Percentiles rank a stretch among this genome's conserved stretches.
phyloP scores from a whole-genome alignment of 2,797 vertebrate genomes.

The Glossophaga mutica region DNA sequence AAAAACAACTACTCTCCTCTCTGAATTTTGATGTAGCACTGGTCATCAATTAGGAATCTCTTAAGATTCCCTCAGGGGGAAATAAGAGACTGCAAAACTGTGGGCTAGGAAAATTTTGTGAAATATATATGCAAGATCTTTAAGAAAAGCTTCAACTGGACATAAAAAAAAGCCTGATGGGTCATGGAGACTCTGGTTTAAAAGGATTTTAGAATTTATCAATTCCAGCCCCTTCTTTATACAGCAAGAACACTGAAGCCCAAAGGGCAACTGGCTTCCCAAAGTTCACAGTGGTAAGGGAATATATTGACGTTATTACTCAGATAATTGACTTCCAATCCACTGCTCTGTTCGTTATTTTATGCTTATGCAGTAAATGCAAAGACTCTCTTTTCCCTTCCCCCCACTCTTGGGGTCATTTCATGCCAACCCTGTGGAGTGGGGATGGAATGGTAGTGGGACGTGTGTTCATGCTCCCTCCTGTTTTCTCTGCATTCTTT shows the following conservation, averaged over 20 bases:
- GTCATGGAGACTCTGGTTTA: conserved; percentile 24
- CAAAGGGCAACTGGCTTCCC: background rate
- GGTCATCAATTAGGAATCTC: conserved; percentile 60
- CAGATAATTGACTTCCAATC: background rate
- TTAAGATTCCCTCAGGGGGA: conserved; percentile 49
- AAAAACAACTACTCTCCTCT: conserved; percentile 47
- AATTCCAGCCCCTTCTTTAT: background rate
- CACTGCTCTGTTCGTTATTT: background rate
- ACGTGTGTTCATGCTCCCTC: background rate
- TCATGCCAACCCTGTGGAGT: background rate
- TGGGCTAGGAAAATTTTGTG: conserved; percentile 26
- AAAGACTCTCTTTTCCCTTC: background rate
- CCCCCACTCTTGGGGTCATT: background rate
- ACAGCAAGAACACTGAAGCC: background rate
- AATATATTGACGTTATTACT: background rate
- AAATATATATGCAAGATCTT: conserved; percentile 54
- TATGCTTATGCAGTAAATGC: background rate
- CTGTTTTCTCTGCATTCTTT: background rate
- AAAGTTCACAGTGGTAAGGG: background rate
- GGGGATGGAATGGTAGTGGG: background rate
- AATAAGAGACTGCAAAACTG: conserved; percentile 45
- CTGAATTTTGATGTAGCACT: conserved; percentile 60
- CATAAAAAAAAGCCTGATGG: conserved; percentile 37
- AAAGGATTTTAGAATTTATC: conserved; percentile 35
- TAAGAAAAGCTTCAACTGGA: conserved; percentile 46